phyloP scores from a whole-genome alignment of 2,113 vertebrate species.

The Struthio camelus region DNA sequence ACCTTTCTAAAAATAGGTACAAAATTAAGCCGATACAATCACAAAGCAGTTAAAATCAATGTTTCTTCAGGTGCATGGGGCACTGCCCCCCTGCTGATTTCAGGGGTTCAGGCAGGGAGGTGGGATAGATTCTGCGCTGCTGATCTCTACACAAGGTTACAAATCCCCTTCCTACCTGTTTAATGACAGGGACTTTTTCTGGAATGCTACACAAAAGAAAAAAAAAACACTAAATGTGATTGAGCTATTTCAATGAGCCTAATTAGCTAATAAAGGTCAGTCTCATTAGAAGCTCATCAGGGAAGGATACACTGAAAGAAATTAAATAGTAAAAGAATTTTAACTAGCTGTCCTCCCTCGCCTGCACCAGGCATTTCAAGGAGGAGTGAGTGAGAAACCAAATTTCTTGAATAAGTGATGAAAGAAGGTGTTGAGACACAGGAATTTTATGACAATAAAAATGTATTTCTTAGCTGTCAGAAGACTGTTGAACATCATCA shows the following conservation, averaged over 20 bases:
- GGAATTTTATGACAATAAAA: not conserved
- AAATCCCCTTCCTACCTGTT: slow-evolving; percentile 10
- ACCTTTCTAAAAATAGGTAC: not conserved
- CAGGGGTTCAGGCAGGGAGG: not conserved
- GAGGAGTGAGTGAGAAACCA: not conserved
- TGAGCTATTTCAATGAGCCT: slow-evolving; percentile 11
- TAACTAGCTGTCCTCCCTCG: slow-evolving; percentile 19
- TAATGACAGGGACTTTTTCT: not conserved
- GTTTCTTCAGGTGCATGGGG: not conserved
- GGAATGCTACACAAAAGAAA: slow-evolving; percentile 4
- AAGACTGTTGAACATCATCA: not conserved
- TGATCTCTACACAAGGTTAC: not conserved
- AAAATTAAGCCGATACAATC: not conserved
- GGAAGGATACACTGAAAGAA: slow-evolving; percentile 36
- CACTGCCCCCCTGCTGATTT: not conserved
- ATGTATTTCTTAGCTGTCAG: not conserved
- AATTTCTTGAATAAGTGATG: not conserved
- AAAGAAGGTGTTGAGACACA: not conserved
- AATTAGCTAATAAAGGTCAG: slow-evolving; percentile 72
- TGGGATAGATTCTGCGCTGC: not conserved
- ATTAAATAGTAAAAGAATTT: not conserved
- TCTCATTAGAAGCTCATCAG: slow-evolving; percentile 66
- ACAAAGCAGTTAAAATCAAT: not conserved
- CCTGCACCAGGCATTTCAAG: not conserved
- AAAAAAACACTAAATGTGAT: slow-evolving; percentile 10